These are phyloP conservation scores for Thaumetopoea pityocampa DNA, from an alignment of 1,140 invertebrate genomes.

Conservation along the genomic window DNA sequence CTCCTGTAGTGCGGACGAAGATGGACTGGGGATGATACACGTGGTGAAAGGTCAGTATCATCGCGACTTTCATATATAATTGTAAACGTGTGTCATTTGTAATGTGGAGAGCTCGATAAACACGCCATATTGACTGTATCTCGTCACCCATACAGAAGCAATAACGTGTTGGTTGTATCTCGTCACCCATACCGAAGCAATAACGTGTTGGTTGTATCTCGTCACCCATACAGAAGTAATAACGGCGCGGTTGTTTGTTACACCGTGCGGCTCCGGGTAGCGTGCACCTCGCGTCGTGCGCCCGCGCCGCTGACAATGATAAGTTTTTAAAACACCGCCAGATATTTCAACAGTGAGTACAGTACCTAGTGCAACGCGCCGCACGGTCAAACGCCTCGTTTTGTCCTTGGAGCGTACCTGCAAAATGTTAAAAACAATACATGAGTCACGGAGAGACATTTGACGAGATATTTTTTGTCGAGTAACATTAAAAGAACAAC, in stretches of 20 bases:
- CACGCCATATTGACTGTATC: constrained; percentile 24
- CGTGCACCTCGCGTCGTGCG: constrained; percentile 30
- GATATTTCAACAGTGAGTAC: constrained; percentile 31
- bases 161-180: constrained; percentile 21
- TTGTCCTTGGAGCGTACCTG: constrained; percentile 42
- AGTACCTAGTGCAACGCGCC: constrained; percentile 40
- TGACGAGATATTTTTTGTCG: too few relatives aligned
- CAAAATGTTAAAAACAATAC: constrained; percentile 35
- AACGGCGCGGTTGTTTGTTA: constrained; percentile 28
- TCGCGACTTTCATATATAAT: constrained; percentile 11
- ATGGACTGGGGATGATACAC: neutral
- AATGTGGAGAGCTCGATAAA: constrained; percentile 19
- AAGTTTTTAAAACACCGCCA: constrained; percentile 39
- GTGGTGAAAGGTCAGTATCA: constrained; percentile 9
- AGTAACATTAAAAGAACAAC: too few relatives aligned
- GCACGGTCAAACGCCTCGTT: constrained; percentile 24
- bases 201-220: constrained; percentile 21
- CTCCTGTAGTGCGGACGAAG: too few relatives aligned
- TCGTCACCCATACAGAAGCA: constrained; percentile 6
- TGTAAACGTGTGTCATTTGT: constrained; percentile 17
- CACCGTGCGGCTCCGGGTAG: constrained; percentile 34
- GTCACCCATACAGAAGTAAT: constrained; percentile 16
- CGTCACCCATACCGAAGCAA: constrained; percentile 5
- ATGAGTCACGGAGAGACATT: too few relatives aligned
- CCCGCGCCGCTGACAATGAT: constrained; percentile 36